Evolutionary conservation across 64 coral and sea anemone species (phyloP), one percentile per base, ranked within the genome.

Genomic region (Stylophora pistillata): DNA sequence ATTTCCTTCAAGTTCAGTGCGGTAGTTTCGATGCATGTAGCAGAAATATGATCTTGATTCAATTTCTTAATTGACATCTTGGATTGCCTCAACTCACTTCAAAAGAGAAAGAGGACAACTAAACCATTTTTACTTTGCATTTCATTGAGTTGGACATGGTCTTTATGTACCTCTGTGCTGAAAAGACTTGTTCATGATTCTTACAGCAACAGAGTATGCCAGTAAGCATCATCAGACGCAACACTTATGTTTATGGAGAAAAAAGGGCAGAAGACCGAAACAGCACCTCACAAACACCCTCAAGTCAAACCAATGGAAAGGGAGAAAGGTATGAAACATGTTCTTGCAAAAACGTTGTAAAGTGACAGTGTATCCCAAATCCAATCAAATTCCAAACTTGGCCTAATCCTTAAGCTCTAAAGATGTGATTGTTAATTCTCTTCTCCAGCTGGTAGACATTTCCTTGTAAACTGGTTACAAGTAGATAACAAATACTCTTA

Each of bases 131-230:
- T 47, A 4, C 37, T 47, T 47, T 47, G 37, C 37, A 68, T 26
- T 68, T 11, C 12, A 5, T 33, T 10, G 17, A 58, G n/a, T 10
- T 17, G 18, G 9, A 15, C 37, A 13, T 28, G 32, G 29, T 10
- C 18, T n/a, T 55, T 16, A 11, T 65, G 30, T 31, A 53, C 14
- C 26, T 27, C 9, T 29, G 5, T 55, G 47, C 54, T 74, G 21
- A 54, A 52, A 69, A 15, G 53, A 53, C 29, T 15, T 41, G 69
- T 56, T 13, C 85, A 15, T 69, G 71, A 52, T 33, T 71, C 37
- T 92, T 47, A 1, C 34, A 98, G 96, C 96, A 98, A 98, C 93
- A 95, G 30, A 98, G 96, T 72, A 94, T 98, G 90, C 96, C 96
- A 54, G 86, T 90, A 32, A 93, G 93, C 25, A 98, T 95, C 33